phyloP scores from a whole-genome alignment of 2,888 invertebrate genomes.

The Philaethria dido region DNA sequence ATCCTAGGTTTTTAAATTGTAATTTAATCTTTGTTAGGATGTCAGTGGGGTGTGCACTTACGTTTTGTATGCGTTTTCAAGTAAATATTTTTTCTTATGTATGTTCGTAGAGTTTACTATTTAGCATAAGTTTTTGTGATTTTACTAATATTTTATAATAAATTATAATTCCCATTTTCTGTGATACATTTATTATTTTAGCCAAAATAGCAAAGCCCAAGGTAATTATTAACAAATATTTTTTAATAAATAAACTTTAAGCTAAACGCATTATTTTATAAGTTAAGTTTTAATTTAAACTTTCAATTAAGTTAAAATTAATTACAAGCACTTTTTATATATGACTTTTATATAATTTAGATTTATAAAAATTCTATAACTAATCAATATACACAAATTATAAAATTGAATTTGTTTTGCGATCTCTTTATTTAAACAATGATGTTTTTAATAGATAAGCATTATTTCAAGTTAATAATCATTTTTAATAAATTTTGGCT shows the following conservation, averaged over 20 bases:
- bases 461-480: neutral
- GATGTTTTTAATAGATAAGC: neutral
- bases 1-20: constrained; percentile 11
- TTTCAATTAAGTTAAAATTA: neutral
- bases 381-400: neutral
- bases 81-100: constrained; percentile 21
- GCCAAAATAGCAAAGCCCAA: constrained; percentile 23
- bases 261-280: neutral
- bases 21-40: constrained; percentile 39
- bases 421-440: neutral
- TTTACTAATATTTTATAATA: constrained; percentile 13
- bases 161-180: constrained; percentile 31
- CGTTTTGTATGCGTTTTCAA: constrained; percentile 22
- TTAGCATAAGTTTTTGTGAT: constrained; percentile 29
- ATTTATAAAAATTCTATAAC: neutral
- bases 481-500: neutral
- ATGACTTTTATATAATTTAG: neutral
- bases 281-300: neutral
- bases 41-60: constrained; percentile 43
- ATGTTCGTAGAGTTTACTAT: constrained; percentile 9
- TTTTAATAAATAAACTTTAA: neutral
- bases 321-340: neutral
- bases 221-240: constrained; percentile 26
- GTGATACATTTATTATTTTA: constrained; percentile 35
- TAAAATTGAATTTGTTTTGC: neutral